These are phyloP conservation scores for Poeciliopsis presidionis DNA, from an alignment of 2,797 vertebrate genomes.

Conservation along the genomic window DNA sequence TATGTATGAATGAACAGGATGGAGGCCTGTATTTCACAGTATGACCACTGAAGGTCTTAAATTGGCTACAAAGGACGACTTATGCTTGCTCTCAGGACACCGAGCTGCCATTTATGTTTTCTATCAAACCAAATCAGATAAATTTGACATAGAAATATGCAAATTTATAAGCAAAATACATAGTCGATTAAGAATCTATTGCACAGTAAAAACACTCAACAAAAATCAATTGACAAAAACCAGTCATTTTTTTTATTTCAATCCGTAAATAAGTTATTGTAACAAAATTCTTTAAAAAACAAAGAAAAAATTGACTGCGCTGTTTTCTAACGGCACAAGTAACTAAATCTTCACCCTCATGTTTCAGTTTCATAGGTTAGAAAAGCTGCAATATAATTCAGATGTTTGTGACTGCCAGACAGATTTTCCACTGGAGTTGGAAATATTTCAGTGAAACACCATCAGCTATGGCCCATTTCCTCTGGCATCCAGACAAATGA, in stretches of 20 bases:
- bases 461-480: slow-evolving; percentile 61
- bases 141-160: not conserved
- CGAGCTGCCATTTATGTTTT: not conserved
- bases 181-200: too few species aligned
- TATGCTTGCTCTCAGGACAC: slow-evolving; percentile 1
- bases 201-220: not conserved
- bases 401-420: slow-evolving; percentile 38
- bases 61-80: slow-evolving; percentile 14
- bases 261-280: not conserved
- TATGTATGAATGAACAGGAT: slow-evolving; percentile 57
- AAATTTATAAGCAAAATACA: not conserved
- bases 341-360: slow-evolving; percentile 13
- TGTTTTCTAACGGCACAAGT: slow-evolving; percentile 1
- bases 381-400: slow-evolving; percentile 44
- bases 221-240: not conserved
- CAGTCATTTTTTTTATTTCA: not conserved
- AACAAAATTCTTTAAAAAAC: not conserved
- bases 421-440: slow-evolving; percentile 48
- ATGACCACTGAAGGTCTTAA: slow-evolving; percentile 50
- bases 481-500: slow-evolving; percentile 16
- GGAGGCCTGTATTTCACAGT: slow-evolving; percentile 42
- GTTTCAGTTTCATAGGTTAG: slow-evolving; percentile 21
- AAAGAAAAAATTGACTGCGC: not conserved
- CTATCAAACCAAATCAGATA: not conserved
- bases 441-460: slow-evolving; percentile 53